Base-by-base conservation (phyloP, 1,140 invertebrate genomes). In the Pissodes strobi region DNA sequence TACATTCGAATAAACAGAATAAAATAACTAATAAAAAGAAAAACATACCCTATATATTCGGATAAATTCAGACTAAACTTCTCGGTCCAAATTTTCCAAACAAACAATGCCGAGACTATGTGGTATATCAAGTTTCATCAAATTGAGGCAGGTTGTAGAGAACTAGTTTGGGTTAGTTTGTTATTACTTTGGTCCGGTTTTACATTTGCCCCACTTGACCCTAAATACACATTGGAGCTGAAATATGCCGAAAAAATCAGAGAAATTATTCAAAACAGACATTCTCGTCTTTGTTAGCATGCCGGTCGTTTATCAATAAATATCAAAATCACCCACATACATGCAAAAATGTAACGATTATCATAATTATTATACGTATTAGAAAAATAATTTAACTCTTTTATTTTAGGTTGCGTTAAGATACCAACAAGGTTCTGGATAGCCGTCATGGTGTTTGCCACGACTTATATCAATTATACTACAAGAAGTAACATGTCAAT, bases 401-500 rank as follows among this genome's bases (percentile, higher is more conserved):
- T n/a, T n/a, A n/a, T n/a, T n/a, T n/a, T n/a, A 64, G 43, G 25
- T 9, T 22, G 34, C 9, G 5, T 25, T 5, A 67, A 67, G 37
- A 68, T 71, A 22, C 70, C 74, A 13, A 70, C 66, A 2, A 58
- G 75, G 22, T 82, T 82, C 30, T 81, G 86, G 62, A 72, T 90
- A 23, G 88, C 84, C 13, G 75, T 87, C 1, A 85, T 90, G 83
- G 78, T 90, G 70, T 90, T 90, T 66, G 80, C 86, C 23, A 86
- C 87, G 25, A 88, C 87, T 59, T 88, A 89, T 80, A 83, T 89
- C 43, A 85, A 84, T 4, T 90, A 90, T 72, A 87, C 89, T 76
- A 82, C 90, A 53, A 81, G 88, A 51, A 87, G 88, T 12, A 90
- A 90, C 79, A 83, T 90, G 71, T 89, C 88, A 8, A 85, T 90